Percentiles rank a stretch among this genome's conserved stretches.
Conservation (phyloP, 2,888 invertebrate species). For the Noctua janthe region DNA sequence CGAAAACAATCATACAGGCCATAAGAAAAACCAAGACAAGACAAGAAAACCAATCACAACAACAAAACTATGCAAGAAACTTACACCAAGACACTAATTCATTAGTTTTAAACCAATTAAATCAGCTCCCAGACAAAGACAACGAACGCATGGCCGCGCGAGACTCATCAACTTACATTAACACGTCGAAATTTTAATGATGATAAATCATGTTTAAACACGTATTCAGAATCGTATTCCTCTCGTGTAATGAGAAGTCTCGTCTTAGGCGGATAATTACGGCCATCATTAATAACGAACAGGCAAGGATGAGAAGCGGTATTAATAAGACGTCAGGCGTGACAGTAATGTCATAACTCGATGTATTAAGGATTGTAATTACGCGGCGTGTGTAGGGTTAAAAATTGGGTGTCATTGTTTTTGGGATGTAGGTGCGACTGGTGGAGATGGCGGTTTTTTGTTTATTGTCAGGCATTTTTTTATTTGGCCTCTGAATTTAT, state of each 20-base stretch:
- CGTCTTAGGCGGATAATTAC: constrained; percentile 82
- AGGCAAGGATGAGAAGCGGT: constrained; percentile 78
- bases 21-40: not conserved
- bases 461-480: not conserved
- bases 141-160: constrained; percentile 66
- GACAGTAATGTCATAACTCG: constrained; percentile 78
- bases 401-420: constrained; percentile 45
- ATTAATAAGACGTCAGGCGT: constrained; percentile 80
- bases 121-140: constrained; percentile 50
- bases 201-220: constrained; percentile 81
- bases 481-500: not conserved
- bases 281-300: constrained; percentile 82
- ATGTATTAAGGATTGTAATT: constrained; percentile 72
- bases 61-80: not conserved
- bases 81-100: constrained; percentile 21
- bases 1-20: not conserved
- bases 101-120: constrained; percentile 49
- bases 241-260: constrained; percentile 75
- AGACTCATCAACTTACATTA: constrained; percentile 78
- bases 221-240: constrained; percentile 78
- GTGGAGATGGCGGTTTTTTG: not conserved
- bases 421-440: not conserved
- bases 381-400: constrained; percentile 59
- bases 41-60: constrained; percentile 1
- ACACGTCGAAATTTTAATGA: constrained; percentile 81